These are phyloP conservation scores for Schizotus pectinicornis DNA, from an alignment of 2,888 invertebrate species.

Conservation along the genomic window DNA sequence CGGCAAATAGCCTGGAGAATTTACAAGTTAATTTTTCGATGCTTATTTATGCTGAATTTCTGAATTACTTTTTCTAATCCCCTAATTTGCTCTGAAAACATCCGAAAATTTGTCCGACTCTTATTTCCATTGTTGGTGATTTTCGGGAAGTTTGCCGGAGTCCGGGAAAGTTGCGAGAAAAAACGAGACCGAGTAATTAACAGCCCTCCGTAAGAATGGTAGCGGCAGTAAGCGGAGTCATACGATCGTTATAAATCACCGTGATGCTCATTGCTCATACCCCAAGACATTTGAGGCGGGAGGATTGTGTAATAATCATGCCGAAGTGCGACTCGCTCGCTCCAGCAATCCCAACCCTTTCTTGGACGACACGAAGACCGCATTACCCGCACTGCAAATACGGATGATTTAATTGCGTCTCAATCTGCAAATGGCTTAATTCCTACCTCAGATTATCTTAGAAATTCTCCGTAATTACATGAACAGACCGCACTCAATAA, in stretches of 20 bases:
- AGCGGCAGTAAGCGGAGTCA: neutral
- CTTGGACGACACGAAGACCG: conserved; percentile 16
- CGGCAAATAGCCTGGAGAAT: too few species aligned
- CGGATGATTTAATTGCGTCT: conserved; percentile 52
- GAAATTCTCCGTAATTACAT: conserved; percentile 24
- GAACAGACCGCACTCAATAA: conserved; percentile 39
- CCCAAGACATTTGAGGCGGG: conserved; percentile 13
- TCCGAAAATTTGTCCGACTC: too few species aligned
- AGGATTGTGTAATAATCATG: conserved; percentile 24
- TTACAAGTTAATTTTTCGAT: too few species aligned
- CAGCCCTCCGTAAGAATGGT: too few species aligned
- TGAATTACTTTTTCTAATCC: too few species aligned
- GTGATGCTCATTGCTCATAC: conserved; percentile 14
- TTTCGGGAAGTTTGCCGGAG: too few species aligned
- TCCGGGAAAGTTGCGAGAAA: too few species aligned
- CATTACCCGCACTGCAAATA: conserved; percentile 40
- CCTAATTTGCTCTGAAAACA: too few species aligned
- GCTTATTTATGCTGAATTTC: too few species aligned
- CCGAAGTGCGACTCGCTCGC: conserved; percentile 11
- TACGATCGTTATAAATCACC: conserved; percentile 24
- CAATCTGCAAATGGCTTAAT: conserved; percentile 47
- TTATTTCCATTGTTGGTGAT: too few species aligned
- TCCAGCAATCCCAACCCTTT: conserved; percentile 23
- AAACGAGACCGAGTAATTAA: too few species aligned
- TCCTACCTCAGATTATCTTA: conserved; percentile 28